Percentiles rank a stretch among this genome's conserved stretches.
These are phyloP conservation scores for Cheilosia vulpina DNA, from an alignment of 2,888 invertebrate species.

Conservation along the genomic window DNA sequence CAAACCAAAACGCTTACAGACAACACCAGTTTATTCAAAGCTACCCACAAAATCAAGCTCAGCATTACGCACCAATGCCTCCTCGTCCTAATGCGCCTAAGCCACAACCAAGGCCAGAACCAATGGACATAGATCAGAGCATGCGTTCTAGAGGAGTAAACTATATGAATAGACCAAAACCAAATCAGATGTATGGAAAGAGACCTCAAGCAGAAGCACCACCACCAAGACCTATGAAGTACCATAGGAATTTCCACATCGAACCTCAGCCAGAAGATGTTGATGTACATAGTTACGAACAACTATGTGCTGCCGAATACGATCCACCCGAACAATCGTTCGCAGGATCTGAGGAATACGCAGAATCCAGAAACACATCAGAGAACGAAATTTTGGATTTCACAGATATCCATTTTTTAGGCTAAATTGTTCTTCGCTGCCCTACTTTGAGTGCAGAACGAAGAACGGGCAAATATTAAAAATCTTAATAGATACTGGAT, in stretches of 20 bases:
- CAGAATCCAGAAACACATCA: background rate
- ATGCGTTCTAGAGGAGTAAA: slow-evolving; percentile 17
- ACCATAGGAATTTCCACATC: no score
- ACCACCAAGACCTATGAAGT: no score
- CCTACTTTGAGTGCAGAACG: background rate
- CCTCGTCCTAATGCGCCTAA: slow-evolving; percentile 5
- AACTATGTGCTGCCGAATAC: background rate
- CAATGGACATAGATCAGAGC: slow-evolving; percentile 4
- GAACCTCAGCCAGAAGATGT: background rate
- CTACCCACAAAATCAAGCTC: background rate
- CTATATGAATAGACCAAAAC: slow-evolving; percentile 25
- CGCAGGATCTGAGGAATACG: background rate
- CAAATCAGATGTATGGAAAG: slow-evolving; percentile 11
- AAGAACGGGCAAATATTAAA: background rate
- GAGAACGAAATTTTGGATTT: slow-evolving; percentile 28
- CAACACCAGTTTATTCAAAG: slow-evolving; percentile 1
- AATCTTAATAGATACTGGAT: no score
- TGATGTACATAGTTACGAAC: background rate
- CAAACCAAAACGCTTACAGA: background rate
- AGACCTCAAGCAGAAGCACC: background rate
- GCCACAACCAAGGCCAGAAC: slow-evolving; percentile 6
- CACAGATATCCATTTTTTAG: no score
- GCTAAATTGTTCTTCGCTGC: background rate
- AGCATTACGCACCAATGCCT: slow-evolving; percentile 4
- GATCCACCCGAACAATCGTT: background rate